Evolutionary conservation across 2,888 invertebrate genomes (phyloP), one percentile per base, ranked within the genome.

Genomic region (Temnothorax ravouxi): DNA sequence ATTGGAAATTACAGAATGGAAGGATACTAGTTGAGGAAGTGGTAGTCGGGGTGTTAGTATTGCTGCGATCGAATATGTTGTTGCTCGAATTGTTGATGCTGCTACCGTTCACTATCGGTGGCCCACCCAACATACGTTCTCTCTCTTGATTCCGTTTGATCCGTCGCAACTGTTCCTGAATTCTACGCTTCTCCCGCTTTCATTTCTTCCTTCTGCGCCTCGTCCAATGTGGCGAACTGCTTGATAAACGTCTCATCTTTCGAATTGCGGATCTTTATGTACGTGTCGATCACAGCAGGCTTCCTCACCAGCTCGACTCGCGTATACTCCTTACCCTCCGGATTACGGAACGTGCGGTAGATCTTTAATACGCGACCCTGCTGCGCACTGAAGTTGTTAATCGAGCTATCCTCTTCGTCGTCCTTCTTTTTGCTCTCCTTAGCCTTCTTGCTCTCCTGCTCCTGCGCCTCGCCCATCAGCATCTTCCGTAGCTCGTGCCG

Each of bases 201-300:
- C 98, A 99, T 99, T 94, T 99, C 99, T 94, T 99, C 99, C 92
- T 99, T 99, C 93, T 99, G 98, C 34, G 98, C 98, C 90, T 99
- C 99, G 94, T 99, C 99, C 94, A 99, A 96, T 0, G 99, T 98
- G 0, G 99, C 99, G 94, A 99, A 99, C 94, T 99, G 99, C 88
- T 98, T 96, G 88, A 98, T 98, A 92, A 98, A 98, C 1, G 97
- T 96, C 77, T 98, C 98, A 93, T 99, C 99, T 93, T 99, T 99
- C 0, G 99, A 99, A 11, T 98, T 98, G n/a, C 99, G 96, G 89
- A 99, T 99, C 94, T 99, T 98, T 2, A 98, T 97, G 93, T 99
- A 99, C 0, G 99, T 99, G 94, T 99, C 99, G 87, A 99, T 99
- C 9, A 99, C 98, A 0, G 98, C 98, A 2, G 98, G 97, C 89